phyloP scores from a whole-genome alignment of 2,888 invertebrate species.

The Acanthacorydalis orientalis region DNA sequence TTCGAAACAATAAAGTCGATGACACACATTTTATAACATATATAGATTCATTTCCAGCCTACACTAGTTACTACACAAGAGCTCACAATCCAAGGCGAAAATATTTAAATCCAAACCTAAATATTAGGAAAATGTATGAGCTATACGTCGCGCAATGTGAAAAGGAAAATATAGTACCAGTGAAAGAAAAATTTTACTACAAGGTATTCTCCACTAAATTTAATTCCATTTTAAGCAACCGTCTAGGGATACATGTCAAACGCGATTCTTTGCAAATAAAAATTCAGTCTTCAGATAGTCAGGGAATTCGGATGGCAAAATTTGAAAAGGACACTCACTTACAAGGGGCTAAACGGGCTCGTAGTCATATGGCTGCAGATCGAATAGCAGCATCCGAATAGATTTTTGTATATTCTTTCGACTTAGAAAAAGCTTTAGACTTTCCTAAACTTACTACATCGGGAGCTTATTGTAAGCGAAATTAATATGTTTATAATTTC shows the following conservation, averaged over 20 bases:
- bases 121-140: conserved; percentile 11
- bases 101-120: conserved; percentile 11
- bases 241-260: conserved; percentile 12
- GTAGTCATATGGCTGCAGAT: conserved; percentile 11
- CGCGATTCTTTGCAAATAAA: conserved; percentile 10
- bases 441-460: no score
- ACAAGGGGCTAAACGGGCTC: conserved; percentile 12
- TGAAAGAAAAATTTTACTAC: conserved; percentile 13
- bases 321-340: conserved; percentile 13
- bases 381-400: conserved; percentile 10
- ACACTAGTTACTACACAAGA: conserved; percentile 12
- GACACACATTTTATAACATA: conserved; percentile 12
- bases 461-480: no score
- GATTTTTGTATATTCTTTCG: conserved; percentile 12
- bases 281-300: conserved; percentile 10
- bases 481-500: conserved; percentile 12
- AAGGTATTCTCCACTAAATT: conserved; percentile 12
- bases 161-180: conserved; percentile 10
- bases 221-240: conserved; percentile 14
- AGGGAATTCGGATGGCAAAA: conserved; percentile 11
- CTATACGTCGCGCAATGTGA: conserved; percentile 10
- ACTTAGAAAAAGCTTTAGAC: conserved; percentile 13
- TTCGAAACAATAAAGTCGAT: conserved; percentile 10
- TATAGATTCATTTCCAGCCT: conserved; percentile 9
- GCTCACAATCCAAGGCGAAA: conserved; percentile 13